phyloP scores from a whole-genome alignment of 2,797 vertebrate genomes.

The Protosalanx chinensis region DNA sequence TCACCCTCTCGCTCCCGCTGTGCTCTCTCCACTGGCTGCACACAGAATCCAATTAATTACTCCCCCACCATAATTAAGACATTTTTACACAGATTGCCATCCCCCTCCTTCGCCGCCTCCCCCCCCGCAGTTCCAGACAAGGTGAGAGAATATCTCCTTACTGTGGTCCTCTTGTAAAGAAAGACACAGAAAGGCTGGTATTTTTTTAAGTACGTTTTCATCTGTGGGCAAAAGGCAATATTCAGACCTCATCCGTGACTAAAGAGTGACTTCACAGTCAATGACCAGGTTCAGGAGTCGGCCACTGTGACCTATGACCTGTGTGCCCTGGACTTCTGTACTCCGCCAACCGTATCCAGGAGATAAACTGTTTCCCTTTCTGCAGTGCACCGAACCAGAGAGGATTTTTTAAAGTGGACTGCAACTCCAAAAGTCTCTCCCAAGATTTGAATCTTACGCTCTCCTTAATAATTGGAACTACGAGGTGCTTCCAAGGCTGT shows the following conservation, averaged over 20 bases:
- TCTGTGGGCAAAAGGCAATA: no score
- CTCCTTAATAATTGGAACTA: no score
- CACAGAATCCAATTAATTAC: conserved; percentile 57
- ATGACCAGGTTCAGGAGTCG: not conserved
- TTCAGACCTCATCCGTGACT: conserved; percentile 18
- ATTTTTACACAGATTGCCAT: conserved; percentile 54
- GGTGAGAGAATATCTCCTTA: conserved; percentile 18
- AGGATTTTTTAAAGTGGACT: no score
- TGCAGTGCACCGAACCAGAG: not conserved
- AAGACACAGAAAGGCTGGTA: not conserved
- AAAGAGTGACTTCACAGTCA: not conserved
- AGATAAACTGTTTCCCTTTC: not conserved
- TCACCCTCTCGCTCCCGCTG: conserved; percentile 30
- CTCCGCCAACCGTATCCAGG: not conserved
- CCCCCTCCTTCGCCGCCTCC: conserved; percentile 15
- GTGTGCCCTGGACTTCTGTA: not conserved
- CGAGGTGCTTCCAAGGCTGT: no score
- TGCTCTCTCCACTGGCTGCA: conserved; percentile 36
- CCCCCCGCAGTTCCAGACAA: conserved; percentile 26
- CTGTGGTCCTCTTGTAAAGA: conserved; percentile 36
- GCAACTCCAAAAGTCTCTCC: not conserved
- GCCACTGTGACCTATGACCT: not conserved
- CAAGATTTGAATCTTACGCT: not conserved
- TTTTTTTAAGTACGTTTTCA: not conserved
- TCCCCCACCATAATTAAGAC: conserved; percentile 59